These are phyloP conservation scores for Acanthococcus lagerstroemiae DNA, from an alignment of 2,888 invertebrate genomes.

Conservation along the genomic window DNA sequence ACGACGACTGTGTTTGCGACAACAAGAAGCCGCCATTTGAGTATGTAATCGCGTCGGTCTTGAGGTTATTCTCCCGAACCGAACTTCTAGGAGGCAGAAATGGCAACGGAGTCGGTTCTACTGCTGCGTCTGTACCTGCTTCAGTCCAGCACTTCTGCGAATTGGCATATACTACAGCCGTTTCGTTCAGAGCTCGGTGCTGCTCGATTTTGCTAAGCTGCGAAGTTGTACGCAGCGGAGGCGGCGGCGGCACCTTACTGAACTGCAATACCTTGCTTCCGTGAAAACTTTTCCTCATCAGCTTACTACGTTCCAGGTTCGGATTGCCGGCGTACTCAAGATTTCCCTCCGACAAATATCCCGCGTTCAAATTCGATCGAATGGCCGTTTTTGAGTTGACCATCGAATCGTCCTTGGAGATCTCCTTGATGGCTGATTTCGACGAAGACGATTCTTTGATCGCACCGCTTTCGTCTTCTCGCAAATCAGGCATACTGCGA, in stretches of 20 bases:
- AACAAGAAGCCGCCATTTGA: conserved; percentile 45
- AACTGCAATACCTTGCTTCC: conserved; percentile 72
- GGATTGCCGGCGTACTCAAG: conserved; percentile 69
- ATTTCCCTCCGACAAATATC: conserved; percentile 79
- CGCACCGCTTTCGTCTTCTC: conserved; percentile 54
- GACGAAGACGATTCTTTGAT: conserved; percentile 36
- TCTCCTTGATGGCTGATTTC: conserved; percentile 39
- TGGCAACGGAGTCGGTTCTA: conserved; percentile 56
- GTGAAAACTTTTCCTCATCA: conserved; percentile 83
- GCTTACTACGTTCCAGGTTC: conserved; percentile 71
- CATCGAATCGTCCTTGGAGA: conserved; percentile 55
- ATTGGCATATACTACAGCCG: conserved; percentile 15
- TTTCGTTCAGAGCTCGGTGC: conserved; percentile 40
- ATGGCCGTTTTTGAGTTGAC: conserved; percentile 48
- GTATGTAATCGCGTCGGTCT: conserved; percentile 44
- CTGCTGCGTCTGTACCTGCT: too few species aligned
- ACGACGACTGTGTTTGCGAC: conserved; percentile 36
- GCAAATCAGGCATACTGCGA: conserved; percentile 81
- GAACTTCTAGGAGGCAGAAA: conserved; percentile 45
- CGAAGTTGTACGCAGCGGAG: conserved; percentile 76
- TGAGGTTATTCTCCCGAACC: conserved; percentile 44
- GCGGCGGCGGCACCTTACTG: conserved; percentile 74
- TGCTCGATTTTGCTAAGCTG: conserved; percentile 57
- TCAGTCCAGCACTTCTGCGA: conserved; percentile 35
- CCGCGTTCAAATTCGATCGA: conserved; percentile 56